Percentiles rank a stretch among this genome's conserved stretches.
Conservation (phyloP, 2,888 invertebrate genomes). For the Cephus runcator region DNA sequence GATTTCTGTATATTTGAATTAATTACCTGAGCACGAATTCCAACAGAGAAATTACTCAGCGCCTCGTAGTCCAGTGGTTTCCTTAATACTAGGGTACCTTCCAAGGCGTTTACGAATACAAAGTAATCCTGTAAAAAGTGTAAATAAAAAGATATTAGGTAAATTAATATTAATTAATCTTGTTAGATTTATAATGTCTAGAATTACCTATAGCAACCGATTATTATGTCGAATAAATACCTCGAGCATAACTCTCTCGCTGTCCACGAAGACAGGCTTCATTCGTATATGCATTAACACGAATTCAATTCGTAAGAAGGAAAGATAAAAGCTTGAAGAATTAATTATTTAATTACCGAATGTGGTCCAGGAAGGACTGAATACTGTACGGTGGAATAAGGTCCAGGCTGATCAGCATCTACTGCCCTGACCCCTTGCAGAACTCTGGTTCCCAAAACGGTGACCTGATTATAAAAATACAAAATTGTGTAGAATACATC, state of each 20-base stretch:
- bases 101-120: slow-evolving; percentile 85
- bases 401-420: slow-evolving; percentile 89
- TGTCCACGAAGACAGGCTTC: slow-evolving; percentile 38
- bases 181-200: slow-evolving; percentile 9
- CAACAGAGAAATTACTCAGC: slow-evolving; percentile 80
- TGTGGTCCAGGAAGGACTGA: slow-evolving; percentile 82
- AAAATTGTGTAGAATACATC: neutral
- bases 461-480: slow-evolving; percentile 59
- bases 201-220: slow-evolving; percentile 1
- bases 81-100: slow-evolving; percentile 83
- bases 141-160: neutral
- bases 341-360: slow-evolving; percentile 67
- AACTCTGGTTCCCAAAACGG: slow-evolving; percentile 73
- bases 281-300: slow-evolving; percentile 5
- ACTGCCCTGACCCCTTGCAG: slow-evolving; percentile 82
- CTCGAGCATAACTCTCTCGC: slow-evolving; percentile 28
- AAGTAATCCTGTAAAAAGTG: slow-evolving; percentile 75
- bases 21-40: slow-evolving; percentile 70
- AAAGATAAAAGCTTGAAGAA: neutral
- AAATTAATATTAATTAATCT: neutral
- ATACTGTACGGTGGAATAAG: slow-evolving; percentile 88
- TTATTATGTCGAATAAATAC: slow-evolving; percentile 21
- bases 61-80: slow-evolving; percentile 87
- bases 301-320: neutral
- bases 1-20: neutral